Conservation (phyloP, 2,113 vertebrate genomes). For the Malurus melanocephalus region DNA sequence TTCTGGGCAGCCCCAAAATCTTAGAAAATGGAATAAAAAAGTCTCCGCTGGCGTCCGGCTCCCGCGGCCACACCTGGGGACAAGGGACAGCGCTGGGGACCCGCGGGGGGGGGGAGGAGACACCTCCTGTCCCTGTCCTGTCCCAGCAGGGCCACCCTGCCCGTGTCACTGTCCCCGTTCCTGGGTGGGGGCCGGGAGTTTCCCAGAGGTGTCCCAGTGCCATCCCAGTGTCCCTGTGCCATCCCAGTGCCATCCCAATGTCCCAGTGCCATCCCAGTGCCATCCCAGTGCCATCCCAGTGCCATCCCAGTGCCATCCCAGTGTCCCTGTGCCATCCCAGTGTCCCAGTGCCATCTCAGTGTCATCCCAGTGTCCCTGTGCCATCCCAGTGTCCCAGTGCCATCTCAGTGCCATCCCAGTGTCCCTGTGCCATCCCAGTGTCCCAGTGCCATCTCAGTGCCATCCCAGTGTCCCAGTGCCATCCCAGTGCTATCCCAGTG, state of each 20-base stretch:
- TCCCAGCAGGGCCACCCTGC: neutral
- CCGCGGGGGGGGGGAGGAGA: neutral
- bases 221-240: neutral
- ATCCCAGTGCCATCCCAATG: neutral
- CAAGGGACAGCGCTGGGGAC: neutral
- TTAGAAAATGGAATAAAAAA: constrained; percentile 13
- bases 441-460: too few relatives aligned
- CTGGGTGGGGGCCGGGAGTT: neutral
- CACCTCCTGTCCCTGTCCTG: neutral
- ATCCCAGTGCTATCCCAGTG: too few relatives aligned
- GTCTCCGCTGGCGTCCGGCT: neutral
- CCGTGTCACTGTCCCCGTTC: neutral
- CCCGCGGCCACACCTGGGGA: neutral
- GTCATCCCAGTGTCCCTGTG: neutral
- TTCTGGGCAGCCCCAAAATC: neutral
- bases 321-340: neutral
- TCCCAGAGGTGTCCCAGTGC: neutral
- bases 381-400: neutral
- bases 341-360: neutral
- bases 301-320: neutral
- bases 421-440: too few relatives aligned
- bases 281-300: too few relatives aligned
- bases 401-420: neutral
- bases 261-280: neutral
- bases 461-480: too few relatives aligned